A percentile compares a stretch with the other conserved stretches of the same genome.
Conservation (phyloP, 2,888 invertebrate species). For the Gastracanthus pulcherrimus region DNA sequence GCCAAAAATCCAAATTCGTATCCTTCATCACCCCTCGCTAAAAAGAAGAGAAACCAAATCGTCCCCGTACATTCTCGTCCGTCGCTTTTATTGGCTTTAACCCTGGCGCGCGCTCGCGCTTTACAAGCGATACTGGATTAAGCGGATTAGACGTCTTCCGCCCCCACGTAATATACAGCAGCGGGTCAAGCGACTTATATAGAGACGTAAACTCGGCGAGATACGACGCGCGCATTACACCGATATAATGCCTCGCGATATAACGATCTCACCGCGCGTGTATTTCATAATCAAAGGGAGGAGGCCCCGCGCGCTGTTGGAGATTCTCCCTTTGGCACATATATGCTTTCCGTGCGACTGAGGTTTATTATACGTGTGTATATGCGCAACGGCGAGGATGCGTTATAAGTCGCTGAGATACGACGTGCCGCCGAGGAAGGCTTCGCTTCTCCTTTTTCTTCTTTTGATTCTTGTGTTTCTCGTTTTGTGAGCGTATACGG, state of each 20-base stretch:
- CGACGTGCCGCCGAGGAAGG: background rate
- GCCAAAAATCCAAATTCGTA: no score
- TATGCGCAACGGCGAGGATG: background rate
- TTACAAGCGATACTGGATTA: slow-evolving; percentile 68
- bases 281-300: slow-evolving; percentile 1
- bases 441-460: background rate
- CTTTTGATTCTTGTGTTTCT: background rate
- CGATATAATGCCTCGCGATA: background rate
- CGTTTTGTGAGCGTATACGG: background rate
- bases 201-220: slow-evolving; percentile 35
- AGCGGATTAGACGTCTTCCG: slow-evolving; percentile 61
- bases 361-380: no score
- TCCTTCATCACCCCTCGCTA: no score
- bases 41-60: background rate
- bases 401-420: slow-evolving; percentile 13
- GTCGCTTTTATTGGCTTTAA: slow-evolving; percentile 62
- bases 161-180: background rate
- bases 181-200: slow-evolving; percentile 28
- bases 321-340: background rate
- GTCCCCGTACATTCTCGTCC: slow-evolving; percentile 1
- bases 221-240: slow-evolving; percentile 16
- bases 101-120: slow-evolving; percentile 59
- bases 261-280: background rate
- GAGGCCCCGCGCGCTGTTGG: background rate
- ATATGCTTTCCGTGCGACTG: background rate